Evolutionary conservation across 2,113 vertebrate genomes (phyloP).

Genomic region (Miniopterus natalensis): DNA sequence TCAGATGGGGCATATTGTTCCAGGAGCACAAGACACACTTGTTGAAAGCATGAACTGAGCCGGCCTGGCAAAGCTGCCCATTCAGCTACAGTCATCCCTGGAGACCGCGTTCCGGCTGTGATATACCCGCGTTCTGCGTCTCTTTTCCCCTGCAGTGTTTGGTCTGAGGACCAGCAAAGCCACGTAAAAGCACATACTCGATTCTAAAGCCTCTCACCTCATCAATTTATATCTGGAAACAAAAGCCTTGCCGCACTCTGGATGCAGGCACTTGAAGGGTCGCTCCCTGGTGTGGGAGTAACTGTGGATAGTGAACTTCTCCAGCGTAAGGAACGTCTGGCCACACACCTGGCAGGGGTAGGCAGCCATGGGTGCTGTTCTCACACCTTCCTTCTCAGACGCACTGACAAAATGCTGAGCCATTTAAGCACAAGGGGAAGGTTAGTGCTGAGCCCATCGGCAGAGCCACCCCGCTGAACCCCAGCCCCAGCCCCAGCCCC

Average conservation of each 20-base stretch:
- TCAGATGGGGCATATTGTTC: not conserved
- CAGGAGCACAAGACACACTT: not conserved
- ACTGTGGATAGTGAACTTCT: conserved; percentile 87
- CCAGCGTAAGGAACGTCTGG: conserved; percentile 87
- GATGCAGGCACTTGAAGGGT: conserved; percentile 87
- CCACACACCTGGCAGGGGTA: conserved; percentile 87
- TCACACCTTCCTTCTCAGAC: conserved; percentile 85
- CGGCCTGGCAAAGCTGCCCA: not conserved
- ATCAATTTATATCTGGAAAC: conserved; percentile 91
- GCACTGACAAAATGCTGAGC: conserved; percentile 79
- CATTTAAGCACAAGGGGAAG: conserved; percentile 80
- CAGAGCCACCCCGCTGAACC: conserved; percentile 68
- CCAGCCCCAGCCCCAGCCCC: conserved; percentile 64
- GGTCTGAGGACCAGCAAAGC: not conserved
- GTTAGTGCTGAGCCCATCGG: conserved; percentile 67
- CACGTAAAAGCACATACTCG: conserved; percentile 30
- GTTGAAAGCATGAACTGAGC: not conserved
- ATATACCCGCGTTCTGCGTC: not conserved
- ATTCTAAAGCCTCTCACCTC: conserved; percentile 85
- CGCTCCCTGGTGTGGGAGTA: conserved; percentile 87
- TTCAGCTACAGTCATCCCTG: not conserved
- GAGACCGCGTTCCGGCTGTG: not conserved
- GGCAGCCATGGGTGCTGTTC: conserved; percentile 82
- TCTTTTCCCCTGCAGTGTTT: not conserved
- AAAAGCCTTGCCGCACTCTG: conserved; percentile 90